Evolutionary conservation across 2,797 vertebrate genomes (phyloP).

Genomic region (Aplochiton taeniatus): DNA sequence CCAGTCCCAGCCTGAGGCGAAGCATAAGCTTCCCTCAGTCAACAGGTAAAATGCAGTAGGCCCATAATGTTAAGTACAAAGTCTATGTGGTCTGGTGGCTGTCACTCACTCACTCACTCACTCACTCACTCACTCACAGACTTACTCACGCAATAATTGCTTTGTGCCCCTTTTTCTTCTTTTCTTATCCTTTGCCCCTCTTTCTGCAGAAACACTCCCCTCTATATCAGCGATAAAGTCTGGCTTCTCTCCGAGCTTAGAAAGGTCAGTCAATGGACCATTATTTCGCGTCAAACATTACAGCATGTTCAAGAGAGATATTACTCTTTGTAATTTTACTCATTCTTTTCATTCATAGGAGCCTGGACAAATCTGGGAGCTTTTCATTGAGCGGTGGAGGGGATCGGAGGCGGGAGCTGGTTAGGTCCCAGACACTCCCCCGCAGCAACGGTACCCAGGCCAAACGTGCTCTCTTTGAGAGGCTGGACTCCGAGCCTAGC

Average conservation of each 20-base stretch:
- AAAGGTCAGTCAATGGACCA: slow-evolving; percentile 55
- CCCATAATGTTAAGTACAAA: background rate
- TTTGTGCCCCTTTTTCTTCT: slow-evolving; percentile 4
- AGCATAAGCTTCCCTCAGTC: slow-evolving; percentile 70
- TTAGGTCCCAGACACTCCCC: slow-evolving; percentile 83
- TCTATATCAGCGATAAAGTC: slow-evolving; percentile 71
- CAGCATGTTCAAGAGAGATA: too few species aligned
- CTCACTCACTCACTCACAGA: slow-evolving; percentile 8
- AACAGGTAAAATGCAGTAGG: slow-evolving; percentile 60
- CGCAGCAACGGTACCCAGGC: slow-evolving; percentile 78
- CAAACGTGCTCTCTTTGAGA: slow-evolving; percentile 86
- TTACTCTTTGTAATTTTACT: too few species aligned
- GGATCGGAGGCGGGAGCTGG: slow-evolving; percentile 77
- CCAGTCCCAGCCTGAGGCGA: slow-evolving; percentile 65
- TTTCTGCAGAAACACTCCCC: slow-evolving; percentile 73
- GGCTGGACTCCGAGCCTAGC: slow-evolving; percentile 79
- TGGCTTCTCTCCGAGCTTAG: slow-evolving; percentile 62
- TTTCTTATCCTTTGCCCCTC: too few species aligned
- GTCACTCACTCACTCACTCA: too few species aligned
- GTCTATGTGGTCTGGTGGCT: too few species aligned
- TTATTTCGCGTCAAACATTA: background rate
- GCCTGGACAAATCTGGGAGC: slow-evolving; percentile 38
- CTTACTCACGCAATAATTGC: too few species aligned
- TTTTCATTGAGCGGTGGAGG: slow-evolving; percentile 38
- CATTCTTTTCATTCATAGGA: slow-evolving; percentile 37